Conservation (phyloP, 2,888 invertebrate species). For the Cacoxenus indagator region DNA sequence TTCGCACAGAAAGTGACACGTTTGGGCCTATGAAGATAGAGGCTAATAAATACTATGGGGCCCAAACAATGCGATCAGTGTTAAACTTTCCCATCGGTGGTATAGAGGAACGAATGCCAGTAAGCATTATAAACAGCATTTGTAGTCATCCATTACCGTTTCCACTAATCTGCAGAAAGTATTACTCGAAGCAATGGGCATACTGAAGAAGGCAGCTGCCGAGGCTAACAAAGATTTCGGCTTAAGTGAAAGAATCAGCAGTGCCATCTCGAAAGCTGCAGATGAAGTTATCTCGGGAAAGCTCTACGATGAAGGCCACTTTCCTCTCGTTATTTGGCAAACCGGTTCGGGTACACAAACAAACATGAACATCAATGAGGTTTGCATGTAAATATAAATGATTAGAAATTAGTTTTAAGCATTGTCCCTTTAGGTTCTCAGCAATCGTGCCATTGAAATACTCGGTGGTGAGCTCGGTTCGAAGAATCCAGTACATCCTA, state of each 20-base stretch:
- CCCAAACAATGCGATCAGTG: constrained; percentile 92
- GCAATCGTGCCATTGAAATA: constrained; percentile 90
- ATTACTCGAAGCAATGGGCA: constrained; percentile 92
- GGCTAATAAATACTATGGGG: constrained; percentile 91
- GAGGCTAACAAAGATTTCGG: constrained; percentile 93
- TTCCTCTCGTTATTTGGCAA: constrained; percentile 98
- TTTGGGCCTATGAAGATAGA: constrained; percentile 95
- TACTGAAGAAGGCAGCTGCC: constrained; percentile 96
- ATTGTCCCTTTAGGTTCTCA: constrained; percentile 70
- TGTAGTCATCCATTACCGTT: constrained; percentile 31
- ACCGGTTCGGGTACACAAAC: constrained; percentile 98
- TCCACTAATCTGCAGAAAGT: constrained; percentile 76
- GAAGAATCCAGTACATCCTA: constrained; percentile 95
- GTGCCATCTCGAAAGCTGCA: constrained; percentile 88
- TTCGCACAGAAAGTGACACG: constrained; percentile 81
- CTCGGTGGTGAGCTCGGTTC: constrained; percentile 90
- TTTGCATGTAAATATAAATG: constrained; percentile 49
- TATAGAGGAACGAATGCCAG: constrained; percentile 92
- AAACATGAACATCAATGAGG: constrained; percentile 99
- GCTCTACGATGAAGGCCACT: constrained; percentile 90
- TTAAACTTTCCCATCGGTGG: constrained; percentile 98
- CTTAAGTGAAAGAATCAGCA: constrained; percentile 85
- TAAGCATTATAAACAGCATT: constrained; percentile 70
- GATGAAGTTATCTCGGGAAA: constrained; percentile 94
- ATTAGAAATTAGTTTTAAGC: not conserved